A percentile compares a stretch with the other conserved stretches of the same genome.
phyloP scores from a whole-genome alignment of 1,140 invertebrate species.

The Euglossa dilemma region DNA sequence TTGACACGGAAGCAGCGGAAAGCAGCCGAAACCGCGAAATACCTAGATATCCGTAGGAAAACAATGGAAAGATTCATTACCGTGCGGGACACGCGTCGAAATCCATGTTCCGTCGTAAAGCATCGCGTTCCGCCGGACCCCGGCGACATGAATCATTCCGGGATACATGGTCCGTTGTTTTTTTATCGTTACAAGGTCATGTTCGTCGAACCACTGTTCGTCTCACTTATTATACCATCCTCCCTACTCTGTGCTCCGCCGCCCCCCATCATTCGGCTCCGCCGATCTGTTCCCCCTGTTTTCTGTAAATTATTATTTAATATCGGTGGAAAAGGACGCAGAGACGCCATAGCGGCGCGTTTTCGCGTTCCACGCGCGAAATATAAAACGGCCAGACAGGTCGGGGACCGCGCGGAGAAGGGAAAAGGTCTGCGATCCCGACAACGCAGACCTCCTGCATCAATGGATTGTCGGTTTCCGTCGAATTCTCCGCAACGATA shows the following conservation, averaged over 20 bases:
- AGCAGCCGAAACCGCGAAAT: neutral
- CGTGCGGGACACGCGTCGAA: neutral
- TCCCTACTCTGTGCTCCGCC: neutral
- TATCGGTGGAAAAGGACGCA: conserved; percentile 62
- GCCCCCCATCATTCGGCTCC: neutral
- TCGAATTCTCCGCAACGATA: conserved; percentile 56
- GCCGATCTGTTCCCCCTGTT: conserved; percentile 43
- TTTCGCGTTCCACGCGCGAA: conserved; percentile 53
- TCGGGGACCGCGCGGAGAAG: neutral
- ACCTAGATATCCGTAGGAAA: neutral
- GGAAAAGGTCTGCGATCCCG: conserved; percentile 41
- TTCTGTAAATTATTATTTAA: conserved; percentile 66
- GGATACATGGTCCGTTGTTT: conserved; percentile 5
- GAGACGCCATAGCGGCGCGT: conserved; percentile 50
- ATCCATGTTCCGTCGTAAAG: conserved; percentile 13
- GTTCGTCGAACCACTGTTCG: conserved; percentile 20
- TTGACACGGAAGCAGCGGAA: neutral
- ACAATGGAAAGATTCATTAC: conserved; percentile 26
- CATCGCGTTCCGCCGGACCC: neutral
- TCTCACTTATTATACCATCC: conserved; percentile 7
- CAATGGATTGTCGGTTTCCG: conserved; percentile 76
- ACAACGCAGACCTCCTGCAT: conserved; percentile 66
- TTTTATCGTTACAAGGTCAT: conserved; percentile 10
- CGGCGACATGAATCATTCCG: conserved; percentile 22
- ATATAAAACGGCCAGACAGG: conserved; percentile 51